phyloP scores from a whole-genome alignment of 2,797 vertebrate species.

The Morelia viridis region DNA sequence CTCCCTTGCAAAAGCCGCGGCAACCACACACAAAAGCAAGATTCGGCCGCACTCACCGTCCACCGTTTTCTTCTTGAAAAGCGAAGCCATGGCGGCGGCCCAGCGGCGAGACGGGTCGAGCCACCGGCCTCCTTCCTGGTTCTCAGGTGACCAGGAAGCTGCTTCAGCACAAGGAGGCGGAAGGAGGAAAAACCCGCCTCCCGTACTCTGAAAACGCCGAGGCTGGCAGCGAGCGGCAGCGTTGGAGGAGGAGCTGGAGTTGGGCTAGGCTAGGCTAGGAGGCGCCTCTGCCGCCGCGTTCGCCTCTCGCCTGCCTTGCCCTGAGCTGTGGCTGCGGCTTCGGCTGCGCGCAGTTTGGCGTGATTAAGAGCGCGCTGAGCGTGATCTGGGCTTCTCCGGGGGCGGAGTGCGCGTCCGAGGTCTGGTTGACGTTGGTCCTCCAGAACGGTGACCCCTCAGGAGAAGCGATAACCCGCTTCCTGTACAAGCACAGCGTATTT shows the following conservation, averaged over 20 bases:
- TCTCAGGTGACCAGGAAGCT: conserved; percentile 57
- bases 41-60: conserved; percentile 84
- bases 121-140: neutral
- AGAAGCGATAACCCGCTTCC: neutral
- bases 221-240: neutral
- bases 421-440: neutral
- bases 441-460: neutral
- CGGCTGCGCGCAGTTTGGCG: neutral
- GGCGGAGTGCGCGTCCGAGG: too few relatives aligned
- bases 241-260: neutral
- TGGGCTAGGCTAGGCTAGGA: neutral
- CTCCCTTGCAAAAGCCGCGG: neutral
- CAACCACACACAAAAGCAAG: neutral
- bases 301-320: neutral
- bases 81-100: conserved; percentile 80
- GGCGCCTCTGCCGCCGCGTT: neutral
- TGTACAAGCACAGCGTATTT: neutral
- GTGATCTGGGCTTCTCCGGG: neutral
- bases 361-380: neutral
- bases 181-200: neutral
- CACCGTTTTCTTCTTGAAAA: conserved; percentile 97
- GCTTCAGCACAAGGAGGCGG: neutral
- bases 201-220: conserved; percentile 15
- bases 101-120: neutral
- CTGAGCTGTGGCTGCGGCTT: neutral